Conservation (phyloP, 2,797 vertebrate species). For the Macropus fuliginosus region DNA sequence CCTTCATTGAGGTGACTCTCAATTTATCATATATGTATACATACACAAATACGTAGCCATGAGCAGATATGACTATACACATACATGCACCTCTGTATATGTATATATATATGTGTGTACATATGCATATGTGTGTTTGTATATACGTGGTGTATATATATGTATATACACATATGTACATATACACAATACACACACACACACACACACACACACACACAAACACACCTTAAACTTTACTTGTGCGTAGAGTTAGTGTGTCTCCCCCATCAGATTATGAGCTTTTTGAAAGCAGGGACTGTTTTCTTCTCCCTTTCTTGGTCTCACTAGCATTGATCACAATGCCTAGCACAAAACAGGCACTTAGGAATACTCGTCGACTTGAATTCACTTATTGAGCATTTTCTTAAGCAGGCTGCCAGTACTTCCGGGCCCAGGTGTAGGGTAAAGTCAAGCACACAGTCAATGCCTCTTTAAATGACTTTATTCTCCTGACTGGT, state of each 20-base stretch:
- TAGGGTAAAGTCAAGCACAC: not conserved
- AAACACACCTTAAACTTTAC: not conserved
- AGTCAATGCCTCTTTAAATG: not conserved
- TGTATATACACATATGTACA: not conserved
- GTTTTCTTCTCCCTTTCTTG: not conserved
- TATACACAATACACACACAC: no score
- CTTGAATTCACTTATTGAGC: not conserved
- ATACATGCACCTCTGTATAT: not conserved
- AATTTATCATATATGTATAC: not conserved
- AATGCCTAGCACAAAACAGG: not conserved
- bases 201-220: not conserved
- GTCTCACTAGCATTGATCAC: not conserved
- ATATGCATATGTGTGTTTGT: rapidly evolving
- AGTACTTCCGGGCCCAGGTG: not conserved
- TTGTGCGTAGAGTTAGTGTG: not conserved
- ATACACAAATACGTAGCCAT: not conserved
- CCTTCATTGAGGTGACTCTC: not conserved
- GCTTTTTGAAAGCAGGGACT: not conserved
- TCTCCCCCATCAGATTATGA: not conserved
- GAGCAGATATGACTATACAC: not conserved
- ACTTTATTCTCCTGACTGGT: not conserved
- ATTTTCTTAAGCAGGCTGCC: not conserved
- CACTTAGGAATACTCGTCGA: not conserved
- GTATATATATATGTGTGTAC: no score
- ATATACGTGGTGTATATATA: not conserved